Percentiles rank a stretch among this genome's conserved stretches.
phyloP scores from a whole-genome alignment of 1,140 invertebrate species.

The Pogonomyrmex californicus region DNA sequence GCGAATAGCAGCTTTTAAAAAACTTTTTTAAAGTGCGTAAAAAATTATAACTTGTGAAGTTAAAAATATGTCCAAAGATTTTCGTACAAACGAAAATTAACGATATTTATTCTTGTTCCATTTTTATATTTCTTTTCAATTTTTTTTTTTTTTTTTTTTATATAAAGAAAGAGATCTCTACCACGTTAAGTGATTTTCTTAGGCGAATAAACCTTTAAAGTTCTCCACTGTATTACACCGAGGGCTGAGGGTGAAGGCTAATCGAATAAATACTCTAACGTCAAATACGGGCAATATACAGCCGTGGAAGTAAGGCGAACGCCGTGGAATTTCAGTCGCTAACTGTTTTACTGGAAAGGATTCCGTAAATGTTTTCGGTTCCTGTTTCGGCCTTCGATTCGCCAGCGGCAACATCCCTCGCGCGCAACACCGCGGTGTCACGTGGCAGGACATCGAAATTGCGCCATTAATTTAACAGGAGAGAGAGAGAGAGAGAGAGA shows the following conservation, averaged over 20 bases:
- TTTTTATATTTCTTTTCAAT: not conserved
- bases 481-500: constrained; percentile 35
- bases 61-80: not conserved
- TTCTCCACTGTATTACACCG: not conserved
- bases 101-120: not conserved
- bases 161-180: not conserved
- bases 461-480: constrained; percentile 74
- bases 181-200: not conserved
- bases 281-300: not conserved
- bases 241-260: not conserved
- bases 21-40: not conserved
- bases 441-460: constrained; percentile 67
- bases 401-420: not conserved
- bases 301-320: constrained; percentile 28
- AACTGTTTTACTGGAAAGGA: constrained; percentile 25
- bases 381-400: constrained; percentile 38
- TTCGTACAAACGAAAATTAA: not conserved
- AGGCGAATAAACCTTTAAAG: not conserved
- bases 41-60: not conserved
- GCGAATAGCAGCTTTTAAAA: not conserved
- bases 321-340: constrained; percentile 19
- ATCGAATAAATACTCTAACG: not conserved
- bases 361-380: constrained; percentile 41
- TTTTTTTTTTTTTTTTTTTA: not conserved
- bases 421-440: constrained; percentile 26